Base-by-base conservation (phyloP, 2,797 vertebrate species). In the Lepidocolaptes lacrymiger region DNA sequence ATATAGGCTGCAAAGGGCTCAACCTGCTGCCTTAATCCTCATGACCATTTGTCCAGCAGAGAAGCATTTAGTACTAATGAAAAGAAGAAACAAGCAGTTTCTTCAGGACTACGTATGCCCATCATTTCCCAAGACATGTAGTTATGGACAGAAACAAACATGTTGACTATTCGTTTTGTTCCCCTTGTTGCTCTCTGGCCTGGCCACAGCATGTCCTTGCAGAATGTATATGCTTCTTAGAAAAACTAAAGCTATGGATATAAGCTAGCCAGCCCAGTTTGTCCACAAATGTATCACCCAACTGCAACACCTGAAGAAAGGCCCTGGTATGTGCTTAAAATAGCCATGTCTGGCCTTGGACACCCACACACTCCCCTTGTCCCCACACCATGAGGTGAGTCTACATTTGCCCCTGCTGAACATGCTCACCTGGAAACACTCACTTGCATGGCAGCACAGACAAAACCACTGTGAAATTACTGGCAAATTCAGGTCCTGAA, bases 171-270 rank as follows among this genome's bases (percentile, higher is more conserved):
- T 34, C 61, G 18, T 55, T 80, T 88, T 71, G 14, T 18, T 5
- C 27, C 36, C 7, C 6, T 51, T 71, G 17, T 43, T 81, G 56
- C 23, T 14, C 43, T 78, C 46, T 52, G 48, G n/a, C 14, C 32
- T 0, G 0, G 32, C 5, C 3, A 20, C 1, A 44, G 12, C 23
- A 59, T 0, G 1, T 11, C 32, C 22, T 67, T 54, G 15, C 26
- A 58, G 51, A 10, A 17, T 15, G 4, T 10, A 39, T 4, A 6
- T 5, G 10, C 30, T 43, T 23, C 36, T 77, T 27, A 23, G n/a
- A 61, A 82, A 69, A 37, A 41, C 15, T 1, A 0, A 56, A 73
- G 24, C 34, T 32, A 46, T 3, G 5, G 30, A 3, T 32, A 43
- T 21, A 37, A 75, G 11, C 9, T 28, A 18, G n/a, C 6, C 4